Percentiles rank a stretch among this genome's conserved stretches.
phyloP scores from a whole-genome alignment of 2,888 invertebrate species.

The Litoditis marina region DNA sequence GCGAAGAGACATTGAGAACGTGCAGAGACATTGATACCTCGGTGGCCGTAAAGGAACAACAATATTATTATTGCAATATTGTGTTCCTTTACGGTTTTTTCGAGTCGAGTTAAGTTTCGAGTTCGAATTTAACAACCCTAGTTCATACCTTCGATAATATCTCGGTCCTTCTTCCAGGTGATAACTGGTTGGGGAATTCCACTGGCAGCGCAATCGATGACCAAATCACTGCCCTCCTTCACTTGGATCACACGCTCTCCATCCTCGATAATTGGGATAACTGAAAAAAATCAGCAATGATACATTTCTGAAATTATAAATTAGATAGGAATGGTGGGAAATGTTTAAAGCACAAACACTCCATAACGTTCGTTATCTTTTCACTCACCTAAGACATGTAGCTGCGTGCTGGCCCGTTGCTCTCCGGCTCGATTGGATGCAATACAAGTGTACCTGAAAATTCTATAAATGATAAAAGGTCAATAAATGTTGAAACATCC shows the following conservation, averaged over 20 bases:
- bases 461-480: background rate
- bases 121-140: too few relatives aligned
- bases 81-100: too few relatives aligned
- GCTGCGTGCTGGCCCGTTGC: constrained; percentile 65
- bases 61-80: too few relatives aligned
- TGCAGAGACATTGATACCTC: too few relatives aligned
- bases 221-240: constrained; percentile 64
- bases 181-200: constrained; percentile 67
- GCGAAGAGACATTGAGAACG: too few relatives aligned
- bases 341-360: too few relatives aligned
- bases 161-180: constrained; percentile 65
- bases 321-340: too few relatives aligned
- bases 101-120: too few relatives aligned
- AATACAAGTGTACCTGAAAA: constrained; percentile 67
- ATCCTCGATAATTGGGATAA: constrained; percentile 63
- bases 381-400: constrained; percentile 68
- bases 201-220: constrained; percentile 66
- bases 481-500: background rate
- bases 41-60: too few relatives aligned
- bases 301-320: background rate
- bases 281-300: constrained; percentile 52
- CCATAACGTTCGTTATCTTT: background rate
- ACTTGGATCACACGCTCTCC: constrained; percentile 60
- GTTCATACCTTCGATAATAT: constrained; percentile 23
- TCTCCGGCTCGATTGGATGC: constrained; percentile 68